A percentile compares a stretch with the other conserved stretches of the same genome.
These are phyloP conservation scores for Drosophila histrio DNA, from an alignment of 2,888 invertebrate species.

Conservation along the genomic window DNA sequence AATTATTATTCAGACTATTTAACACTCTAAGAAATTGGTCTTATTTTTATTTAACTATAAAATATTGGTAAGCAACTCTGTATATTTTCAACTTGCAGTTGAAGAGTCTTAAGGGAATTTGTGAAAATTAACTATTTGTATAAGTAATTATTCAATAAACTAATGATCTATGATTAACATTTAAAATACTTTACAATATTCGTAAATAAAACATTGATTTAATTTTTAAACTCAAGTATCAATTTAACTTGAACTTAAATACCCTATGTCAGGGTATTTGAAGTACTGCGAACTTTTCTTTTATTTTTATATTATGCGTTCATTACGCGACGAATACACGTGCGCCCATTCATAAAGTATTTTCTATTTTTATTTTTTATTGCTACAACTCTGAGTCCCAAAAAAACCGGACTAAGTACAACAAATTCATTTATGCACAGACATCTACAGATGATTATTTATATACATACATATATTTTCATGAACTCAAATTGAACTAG, in stretches of 20 bases:
- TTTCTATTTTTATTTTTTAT: conserved; percentile 33
- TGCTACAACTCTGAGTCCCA: conserved; percentile 13
- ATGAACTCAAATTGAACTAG: conserved; percentile 37
- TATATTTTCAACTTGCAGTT: background rate
- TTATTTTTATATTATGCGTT: background rate
- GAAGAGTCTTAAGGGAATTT: too few relatives aligned
- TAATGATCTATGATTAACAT: too few relatives aligned
- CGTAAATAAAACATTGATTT: too few relatives aligned
- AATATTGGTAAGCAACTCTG: too few relatives aligned
- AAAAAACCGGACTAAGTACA: background rate
- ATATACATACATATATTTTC: conserved; percentile 46
- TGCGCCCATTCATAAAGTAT: conserved; percentile 54
- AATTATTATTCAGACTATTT: background rate
- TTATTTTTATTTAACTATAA: too few relatives aligned
- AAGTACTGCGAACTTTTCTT: background rate
- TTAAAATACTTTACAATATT: too few relatives aligned
- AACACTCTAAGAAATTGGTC: background rate
- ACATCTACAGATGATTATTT: conserved; percentile 26
- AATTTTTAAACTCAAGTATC: too few relatives aligned
- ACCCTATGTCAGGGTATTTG: background rate
- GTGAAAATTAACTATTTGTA: too few relatives aligned
- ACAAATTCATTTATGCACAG: conserved; percentile 40
- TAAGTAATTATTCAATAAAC: too few relatives aligned
- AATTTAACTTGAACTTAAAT: background rate
- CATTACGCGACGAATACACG: conserved; percentile 3